Evolutionary conservation across 1,140 invertebrate species (phyloP), one percentile per base, ranked within the genome.

Genomic region (Calosoma granatense): DNA sequence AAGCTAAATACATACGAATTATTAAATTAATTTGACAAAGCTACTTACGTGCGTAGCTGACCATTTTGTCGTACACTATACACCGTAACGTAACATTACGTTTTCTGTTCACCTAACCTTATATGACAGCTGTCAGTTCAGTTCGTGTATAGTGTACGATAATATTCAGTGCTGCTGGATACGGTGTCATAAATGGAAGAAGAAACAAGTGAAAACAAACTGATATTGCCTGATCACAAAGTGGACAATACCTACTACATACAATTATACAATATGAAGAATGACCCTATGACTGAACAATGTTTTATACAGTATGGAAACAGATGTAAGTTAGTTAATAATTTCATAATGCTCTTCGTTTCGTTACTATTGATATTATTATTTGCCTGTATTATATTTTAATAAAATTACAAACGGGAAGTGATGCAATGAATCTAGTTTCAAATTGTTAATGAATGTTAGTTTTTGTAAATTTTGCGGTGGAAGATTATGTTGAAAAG

Each of bases 1-100:
- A 56, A 26, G 17, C 22, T 20, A 57, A 53, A 23, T 36, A 47
- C 54, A 23, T 57, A 39, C 60, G 52, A 54, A 55, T 61, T 36
- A 36, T n/a, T 36, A 36, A 36, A 51, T 17, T 17, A 51, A 51
- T 2, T 51, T 17, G 20, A 17, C 11, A 51, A 51, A 51, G n/a
- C 47, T 51, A 51, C n/a, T n/a, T n/a, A 51, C 14, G 20, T 20
- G n/a, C 47, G 26, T 36, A 36, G 26, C 26, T 36, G 6, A 9
- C 26, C n/a, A 36, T 36, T 36, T 9, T 36, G 6, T 36, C 26
- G n/a, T 36, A 36, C 6, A 9, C n/a, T n/a, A 36, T 36, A 36
- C 26, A 9, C 26, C n/a, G n/a, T n/a, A 36, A 36, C 26, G n/a
- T n/a, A 36, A 36, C n/a, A n/a, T n/a, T n/a, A n/a, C n/a, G n/a